Conservation (phyloP, 2,888 invertebrate species). For the Eristalis pertinax region DNA sequence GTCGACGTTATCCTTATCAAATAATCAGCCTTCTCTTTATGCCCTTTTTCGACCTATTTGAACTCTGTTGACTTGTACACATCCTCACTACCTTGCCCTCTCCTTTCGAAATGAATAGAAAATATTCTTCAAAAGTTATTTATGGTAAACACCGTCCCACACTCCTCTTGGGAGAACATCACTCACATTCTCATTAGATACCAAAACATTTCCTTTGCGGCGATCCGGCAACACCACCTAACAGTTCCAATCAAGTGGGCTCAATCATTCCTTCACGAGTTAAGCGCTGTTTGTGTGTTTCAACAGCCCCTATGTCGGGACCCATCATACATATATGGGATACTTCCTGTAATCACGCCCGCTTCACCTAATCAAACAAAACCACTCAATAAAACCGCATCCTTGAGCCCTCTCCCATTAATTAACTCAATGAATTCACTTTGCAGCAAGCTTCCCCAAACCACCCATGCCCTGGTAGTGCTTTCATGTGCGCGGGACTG, state of each 20-base stretch:
- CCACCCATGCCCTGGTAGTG: neutral
- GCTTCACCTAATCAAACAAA: constrained; percentile 60
- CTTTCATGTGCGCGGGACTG: neutral
- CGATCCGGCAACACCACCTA: constrained; percentile 23
- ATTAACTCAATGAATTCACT: constrained; percentile 60
- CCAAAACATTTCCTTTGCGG: constrained; percentile 17
- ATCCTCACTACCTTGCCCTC: neutral
- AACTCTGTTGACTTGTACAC: neutral
- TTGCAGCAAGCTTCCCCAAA: constrained; percentile 33
- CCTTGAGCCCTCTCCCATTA: constrained; percentile 45
- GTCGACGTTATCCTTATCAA: neutral
- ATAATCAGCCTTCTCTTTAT: neutral
- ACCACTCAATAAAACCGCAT: constrained; percentile 50
- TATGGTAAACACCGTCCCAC: neutral
- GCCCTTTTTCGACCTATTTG: neutral
- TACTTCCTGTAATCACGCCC: constrained; percentile 24
- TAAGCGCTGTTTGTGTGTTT: neutral
- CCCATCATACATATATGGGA: neutral
- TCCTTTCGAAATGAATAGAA: neutral
- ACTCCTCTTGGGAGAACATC: neutral
- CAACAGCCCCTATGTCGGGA: neutral
- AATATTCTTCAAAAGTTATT: neutral
- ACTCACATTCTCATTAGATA: constrained; percentile 30
- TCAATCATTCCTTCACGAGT: constrained; percentile 2
- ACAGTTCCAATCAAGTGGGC: constrained; percentile 29